Evolutionary conservation across 1,140 invertebrate species (phyloP).

Genomic region (Listronotus oregonensis): DNA sequence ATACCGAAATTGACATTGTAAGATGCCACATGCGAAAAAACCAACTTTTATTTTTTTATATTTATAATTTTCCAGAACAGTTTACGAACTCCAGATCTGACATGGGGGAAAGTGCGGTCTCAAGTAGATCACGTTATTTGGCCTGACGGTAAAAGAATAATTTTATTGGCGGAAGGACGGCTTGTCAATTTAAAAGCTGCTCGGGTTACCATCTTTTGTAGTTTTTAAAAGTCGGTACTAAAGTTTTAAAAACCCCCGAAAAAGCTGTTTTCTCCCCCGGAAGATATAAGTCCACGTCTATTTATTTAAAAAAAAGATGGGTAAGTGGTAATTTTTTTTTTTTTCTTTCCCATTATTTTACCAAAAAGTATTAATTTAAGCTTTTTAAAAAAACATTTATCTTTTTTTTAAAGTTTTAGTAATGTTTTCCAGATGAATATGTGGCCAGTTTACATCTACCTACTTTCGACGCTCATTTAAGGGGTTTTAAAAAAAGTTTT

Average conservation of each 20-base stretch:
- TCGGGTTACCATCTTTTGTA: conserved; percentile 97
- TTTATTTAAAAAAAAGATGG: conserved; percentile 97
- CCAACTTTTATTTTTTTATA: background rate
- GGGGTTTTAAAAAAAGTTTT: conserved; percentile 97
- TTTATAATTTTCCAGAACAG: conserved; percentile 72
- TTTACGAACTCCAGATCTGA: conserved; percentile 88
- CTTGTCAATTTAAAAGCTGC: conserved; percentile 95
- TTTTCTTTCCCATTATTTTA: too few species aligned
- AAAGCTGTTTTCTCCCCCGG: conserved; percentile 93
- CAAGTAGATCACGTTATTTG: conserved; percentile 98
- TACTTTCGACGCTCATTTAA: conserved; percentile 96
- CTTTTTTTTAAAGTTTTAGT: too few species aligned
- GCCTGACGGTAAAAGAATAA: conserved; percentile 90
- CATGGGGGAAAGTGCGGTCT: conserved; percentile 96
- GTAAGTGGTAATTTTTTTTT: conserved; percentile 65
- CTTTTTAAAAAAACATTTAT: too few species aligned
- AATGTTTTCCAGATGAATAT: conserved; percentile 87
- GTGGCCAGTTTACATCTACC: conserved; percentile 94
- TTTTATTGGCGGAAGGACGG: conserved; percentile 92
- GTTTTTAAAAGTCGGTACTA: conserved; percentile 92
- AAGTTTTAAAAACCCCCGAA: conserved; percentile 94
- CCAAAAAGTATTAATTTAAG: too few species aligned
- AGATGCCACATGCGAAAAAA: conserved; percentile 52
- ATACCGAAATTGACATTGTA: conserved; percentile 97
- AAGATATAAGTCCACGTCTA: conserved; percentile 96